Conservation (phyloP, 2,113 vertebrate species). For the Salvator merianae region DNA sequence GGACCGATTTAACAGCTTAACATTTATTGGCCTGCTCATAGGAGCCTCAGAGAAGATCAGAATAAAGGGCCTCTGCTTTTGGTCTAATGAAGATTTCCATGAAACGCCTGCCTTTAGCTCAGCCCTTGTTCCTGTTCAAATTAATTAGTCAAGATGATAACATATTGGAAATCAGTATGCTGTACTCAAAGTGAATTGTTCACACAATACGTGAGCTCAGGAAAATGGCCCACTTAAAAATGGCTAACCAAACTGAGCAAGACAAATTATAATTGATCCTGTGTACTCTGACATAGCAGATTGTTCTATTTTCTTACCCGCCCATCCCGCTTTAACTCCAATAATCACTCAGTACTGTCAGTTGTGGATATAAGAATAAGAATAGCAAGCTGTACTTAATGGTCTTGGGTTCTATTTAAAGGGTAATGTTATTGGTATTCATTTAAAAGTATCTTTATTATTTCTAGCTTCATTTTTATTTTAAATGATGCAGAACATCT, state of each 20-base stretch:
- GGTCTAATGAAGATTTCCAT: neutral
- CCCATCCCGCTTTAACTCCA: fast-evolving
- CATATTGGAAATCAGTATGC: slow-evolving; percentile 61
- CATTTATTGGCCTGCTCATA: neutral
- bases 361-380: neutral
- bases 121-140: slow-evolving; percentile 35
- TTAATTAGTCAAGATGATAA: slow-evolving; percentile 59
- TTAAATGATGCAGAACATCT: neutral
- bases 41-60: neutral
- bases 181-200: slow-evolving; percentile 51
- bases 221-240: slow-evolving; percentile 55
- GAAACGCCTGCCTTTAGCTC: neutral
- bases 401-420: neutral
- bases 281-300: slow-evolving; percentile 22
- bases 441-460: neutral
- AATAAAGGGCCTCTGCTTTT: neutral
- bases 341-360: neutral
- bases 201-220: slow-evolving; percentile 39
- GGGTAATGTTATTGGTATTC: neutral
- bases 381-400: neutral
- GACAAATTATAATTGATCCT: slow-evolving; percentile 58
- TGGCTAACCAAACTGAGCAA: slow-evolving; percentile 48
- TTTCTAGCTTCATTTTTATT: slow-evolving; percentile 13
- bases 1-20: neutral
- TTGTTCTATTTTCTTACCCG: slow-evolving; percentile 15